A percentile compares a stretch with the other conserved stretches of the same genome.
These are phyloP conservation scores for Sceloporus tristichus DNA, from an alignment of 2,113 vertebrate genomes.

Conservation along the genomic window DNA sequence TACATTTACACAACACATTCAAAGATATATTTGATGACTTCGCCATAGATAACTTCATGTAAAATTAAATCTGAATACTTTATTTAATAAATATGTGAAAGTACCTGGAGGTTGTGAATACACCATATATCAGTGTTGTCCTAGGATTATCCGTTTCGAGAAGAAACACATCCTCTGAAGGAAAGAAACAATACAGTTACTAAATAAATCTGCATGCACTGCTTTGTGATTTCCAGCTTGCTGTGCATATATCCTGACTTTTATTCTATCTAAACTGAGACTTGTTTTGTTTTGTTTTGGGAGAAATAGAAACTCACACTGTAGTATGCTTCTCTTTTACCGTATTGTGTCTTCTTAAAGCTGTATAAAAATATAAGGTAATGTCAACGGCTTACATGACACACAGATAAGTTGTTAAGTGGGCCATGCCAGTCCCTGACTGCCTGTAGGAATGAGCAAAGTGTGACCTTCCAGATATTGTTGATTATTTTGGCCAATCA, in stretches of 20 bases:
- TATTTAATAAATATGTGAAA: constrained; percentile 8
- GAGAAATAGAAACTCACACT: not conserved
- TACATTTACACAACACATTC: not conserved
- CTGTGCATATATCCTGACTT: not conserved
- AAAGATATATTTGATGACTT: constrained; percentile 9
- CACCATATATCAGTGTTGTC: constrained; percentile 90
- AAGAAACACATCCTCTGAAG: constrained; percentile 93
- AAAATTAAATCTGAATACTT: not conserved
- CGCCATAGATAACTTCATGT: not conserved
- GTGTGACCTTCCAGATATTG: not conserved
- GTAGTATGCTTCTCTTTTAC: not conserved
- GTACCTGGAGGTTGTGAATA: constrained; percentile 98
- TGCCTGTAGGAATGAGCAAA: not conserved
- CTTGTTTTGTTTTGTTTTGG: not conserved
- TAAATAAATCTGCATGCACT: not conserved
- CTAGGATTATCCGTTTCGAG: constrained; percentile 94
- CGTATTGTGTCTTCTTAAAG: no score
- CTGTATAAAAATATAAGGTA: not conserved
- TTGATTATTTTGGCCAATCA: not conserved
- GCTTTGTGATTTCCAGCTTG: constrained; percentile 1
- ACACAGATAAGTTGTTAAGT: not conserved
- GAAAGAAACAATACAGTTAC: constrained; percentile 31
- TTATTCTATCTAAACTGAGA: constrained; percentile 5
- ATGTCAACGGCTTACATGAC: not conserved
- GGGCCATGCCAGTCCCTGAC: no score